phyloP scores from a whole-genome alignment of 2,113 vertebrate species.

The Microtus oregoni region DNA sequence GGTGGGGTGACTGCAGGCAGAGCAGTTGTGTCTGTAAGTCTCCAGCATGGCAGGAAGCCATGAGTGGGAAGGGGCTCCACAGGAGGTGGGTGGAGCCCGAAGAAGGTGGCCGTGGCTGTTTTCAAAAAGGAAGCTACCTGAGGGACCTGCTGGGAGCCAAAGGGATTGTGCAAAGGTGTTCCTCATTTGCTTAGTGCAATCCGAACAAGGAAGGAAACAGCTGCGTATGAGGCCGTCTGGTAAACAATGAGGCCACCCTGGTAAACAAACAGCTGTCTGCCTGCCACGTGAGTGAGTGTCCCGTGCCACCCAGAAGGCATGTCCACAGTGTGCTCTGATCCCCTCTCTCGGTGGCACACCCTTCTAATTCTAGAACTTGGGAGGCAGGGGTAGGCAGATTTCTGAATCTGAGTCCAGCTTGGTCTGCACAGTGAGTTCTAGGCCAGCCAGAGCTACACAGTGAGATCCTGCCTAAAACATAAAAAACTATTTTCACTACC shows the following conservation, averaged over 20 bases:
- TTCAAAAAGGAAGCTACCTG: slow-evolving; percentile 5
- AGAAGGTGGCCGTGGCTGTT: rapidly evolving
- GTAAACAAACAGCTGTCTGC: rapidly evolving
- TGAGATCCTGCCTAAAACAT: background rate
- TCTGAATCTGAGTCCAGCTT: background rate
- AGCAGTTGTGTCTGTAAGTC: background rate
- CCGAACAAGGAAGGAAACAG: background rate
- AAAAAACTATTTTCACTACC: background rate
- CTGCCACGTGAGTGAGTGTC: rapidly evolving
- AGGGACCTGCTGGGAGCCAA: background rate
- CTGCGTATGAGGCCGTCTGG: background rate
- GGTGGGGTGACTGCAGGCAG: too few species aligned
- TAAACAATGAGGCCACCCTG: too few species aligned
- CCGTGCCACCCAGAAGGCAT: rapidly evolving
- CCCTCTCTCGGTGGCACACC: background rate
- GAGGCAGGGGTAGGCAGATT: background rate
- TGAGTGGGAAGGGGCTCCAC: background rate
- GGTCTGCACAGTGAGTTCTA: background rate
- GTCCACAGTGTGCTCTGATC: background rate
- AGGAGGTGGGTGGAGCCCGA: rapidly evolving
- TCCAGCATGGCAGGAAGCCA: background rate
- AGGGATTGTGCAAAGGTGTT: background rate
- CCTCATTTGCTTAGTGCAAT: background rate
- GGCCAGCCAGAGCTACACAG: background rate
- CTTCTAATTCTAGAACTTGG: too few species aligned